Conservation (phyloP, 2,797 vertebrate genomes). For the Myotis myotis region DNA sequence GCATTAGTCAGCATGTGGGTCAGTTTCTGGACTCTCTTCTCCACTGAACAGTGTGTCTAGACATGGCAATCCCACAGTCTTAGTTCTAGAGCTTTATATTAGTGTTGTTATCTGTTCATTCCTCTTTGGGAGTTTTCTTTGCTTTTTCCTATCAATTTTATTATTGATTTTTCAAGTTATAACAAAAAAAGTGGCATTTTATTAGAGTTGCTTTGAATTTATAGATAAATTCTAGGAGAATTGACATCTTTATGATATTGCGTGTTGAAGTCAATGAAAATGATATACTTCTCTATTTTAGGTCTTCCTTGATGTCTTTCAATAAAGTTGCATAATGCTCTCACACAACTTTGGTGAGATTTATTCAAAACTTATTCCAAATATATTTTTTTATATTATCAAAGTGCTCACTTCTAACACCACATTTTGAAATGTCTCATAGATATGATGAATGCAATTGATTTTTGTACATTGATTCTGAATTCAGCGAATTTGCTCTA, state of each 20-base stretch:
- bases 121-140: background rate
- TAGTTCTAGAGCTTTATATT: background rate
- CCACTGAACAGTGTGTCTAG: background rate
- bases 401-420: background rate
- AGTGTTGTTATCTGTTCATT: background rate
- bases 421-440: background rate
- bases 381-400: background rate
- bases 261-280: constrained; percentile 28
- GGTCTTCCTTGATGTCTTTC: background rate
- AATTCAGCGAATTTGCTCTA: background rate
- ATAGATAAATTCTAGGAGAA: constrained; percentile 13
- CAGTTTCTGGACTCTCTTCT: background rate
- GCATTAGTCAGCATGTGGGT: background rate
- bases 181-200: background rate
- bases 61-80: background rate
- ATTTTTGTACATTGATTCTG: background rate
- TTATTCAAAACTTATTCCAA: background rate
- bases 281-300: background rate
- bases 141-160: constrained; percentile 2
- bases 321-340: background rate
- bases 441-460: background rate
- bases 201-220: background rate
- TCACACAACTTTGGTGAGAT: background rate
- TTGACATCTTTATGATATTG: constrained; percentile 5
- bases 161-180: background rate